A percentile compares a stretch with the other conserved stretches of the same genome.
These are phyloP conservation scores for Ciconia maguari DNA, from an alignment of 2,113 vertebrate genomes.

Conservation along the genomic window DNA sequence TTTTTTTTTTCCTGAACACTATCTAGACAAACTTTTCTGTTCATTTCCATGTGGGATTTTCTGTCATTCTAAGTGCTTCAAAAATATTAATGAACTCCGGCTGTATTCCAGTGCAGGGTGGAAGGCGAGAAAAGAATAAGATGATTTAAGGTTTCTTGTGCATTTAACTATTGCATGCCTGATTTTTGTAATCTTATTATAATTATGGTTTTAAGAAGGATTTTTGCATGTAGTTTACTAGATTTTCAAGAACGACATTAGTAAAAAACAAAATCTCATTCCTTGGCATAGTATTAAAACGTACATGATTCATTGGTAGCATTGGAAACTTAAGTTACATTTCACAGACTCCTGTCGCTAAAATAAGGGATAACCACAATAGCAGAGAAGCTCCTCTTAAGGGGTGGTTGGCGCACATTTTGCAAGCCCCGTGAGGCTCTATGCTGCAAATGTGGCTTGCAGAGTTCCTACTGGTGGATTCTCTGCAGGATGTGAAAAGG, in stretches of 20 bases:
- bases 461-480: neutral
- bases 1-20: neutral
- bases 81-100: constrained; percentile 36
- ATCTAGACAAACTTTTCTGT: neutral
- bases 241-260: neutral
- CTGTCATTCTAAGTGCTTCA: neutral
- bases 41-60: constrained; percentile 11
- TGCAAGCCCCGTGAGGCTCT: neutral
- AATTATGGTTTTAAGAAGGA: neutral
- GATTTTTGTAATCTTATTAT: neutral
- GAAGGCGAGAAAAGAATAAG: neutral
- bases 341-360: neutral
- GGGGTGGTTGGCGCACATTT: neutral
- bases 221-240: neutral
- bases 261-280: neutral
- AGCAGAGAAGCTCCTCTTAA: neutral
- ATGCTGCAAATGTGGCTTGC: neutral
- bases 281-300: neutral
- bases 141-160: neutral
- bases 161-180: neutral
- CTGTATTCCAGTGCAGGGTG: neutral
- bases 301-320: neutral
- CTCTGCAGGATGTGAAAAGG: neutral
- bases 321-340: neutral
- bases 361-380: neutral